Percentiles rank a stretch among this genome's conserved stretches.
These are phyloP conservation scores for Phrynocephalus guinanensis DNA, from an alignment of 2,797 vertebrate species.

Conservation along the genomic window DNA sequence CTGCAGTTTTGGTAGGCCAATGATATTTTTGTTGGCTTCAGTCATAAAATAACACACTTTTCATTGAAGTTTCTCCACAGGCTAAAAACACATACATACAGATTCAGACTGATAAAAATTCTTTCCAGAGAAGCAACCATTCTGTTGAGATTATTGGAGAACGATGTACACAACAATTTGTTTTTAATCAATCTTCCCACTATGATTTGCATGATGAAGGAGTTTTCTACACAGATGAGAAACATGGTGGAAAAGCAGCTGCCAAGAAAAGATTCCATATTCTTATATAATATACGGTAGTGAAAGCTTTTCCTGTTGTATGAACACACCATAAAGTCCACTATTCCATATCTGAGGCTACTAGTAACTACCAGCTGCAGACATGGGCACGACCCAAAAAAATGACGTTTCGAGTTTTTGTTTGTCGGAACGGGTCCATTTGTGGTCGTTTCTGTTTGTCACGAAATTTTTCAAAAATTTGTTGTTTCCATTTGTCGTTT, in stretches of 20 bases:
- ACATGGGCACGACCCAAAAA: too few species aligned
- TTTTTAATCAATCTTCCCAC: slow-evolving; percentile 46
- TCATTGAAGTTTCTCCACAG: slow-evolving; percentile 68
- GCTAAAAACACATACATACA: slow-evolving; percentile 64
- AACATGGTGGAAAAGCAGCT: slow-evolving; percentile 46
- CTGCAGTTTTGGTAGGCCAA: slow-evolving; percentile 73
- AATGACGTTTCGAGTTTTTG: too few species aligned
- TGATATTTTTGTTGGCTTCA: slow-evolving; percentile 69
- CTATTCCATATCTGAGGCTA: background rate
- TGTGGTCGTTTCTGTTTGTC: too few species aligned
- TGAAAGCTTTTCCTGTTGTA: background rate
- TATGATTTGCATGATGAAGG: slow-evolving; percentile 52
- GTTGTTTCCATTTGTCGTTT: too few species aligned
- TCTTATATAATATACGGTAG: background rate
- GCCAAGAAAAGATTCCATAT: background rate
- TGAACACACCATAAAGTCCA: background rate
- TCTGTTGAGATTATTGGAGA: slow-evolving; percentile 43
- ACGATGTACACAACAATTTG: slow-evolving; percentile 67
- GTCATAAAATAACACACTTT: slow-evolving; percentile 68
- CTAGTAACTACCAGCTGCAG: background rate
- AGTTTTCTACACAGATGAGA: slow-evolving; percentile 40
- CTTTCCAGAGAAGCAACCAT: slow-evolving; percentile 57
- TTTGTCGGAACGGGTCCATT: too few species aligned
- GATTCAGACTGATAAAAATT: slow-evolving; percentile 70
- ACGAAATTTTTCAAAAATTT: too few species aligned